Base-by-base conservation (phyloP, 2,113 vertebrate genomes). In the Hirundichthys speculiger region DNA sequence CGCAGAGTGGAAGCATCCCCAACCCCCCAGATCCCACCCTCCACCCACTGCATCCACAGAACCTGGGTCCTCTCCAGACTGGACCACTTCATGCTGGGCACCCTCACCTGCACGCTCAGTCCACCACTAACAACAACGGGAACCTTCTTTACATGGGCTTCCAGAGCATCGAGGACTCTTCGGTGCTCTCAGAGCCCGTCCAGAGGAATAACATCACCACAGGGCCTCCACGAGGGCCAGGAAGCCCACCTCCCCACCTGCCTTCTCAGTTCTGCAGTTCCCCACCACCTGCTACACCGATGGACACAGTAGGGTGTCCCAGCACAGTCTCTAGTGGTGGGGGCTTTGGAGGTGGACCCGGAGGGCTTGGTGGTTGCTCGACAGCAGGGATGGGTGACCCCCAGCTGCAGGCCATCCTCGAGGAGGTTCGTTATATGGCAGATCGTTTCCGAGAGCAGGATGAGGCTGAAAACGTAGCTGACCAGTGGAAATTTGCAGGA, bases 241-340 rank as follows among this genome's bases (percentile, higher is more conserved):
- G 95, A 30, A 94, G 96, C 2, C 96, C 97, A 0, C 95, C 95
- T 14, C 94, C 95, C 0, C 96, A 97, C 81, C 93, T 92, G 42
- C 87, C 89, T 0, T 77, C 91, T 2, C 91, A 93, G 78, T 92
- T 92, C 75, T 91, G 90, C 83, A 86, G 84, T 66, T 90, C 91
- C 8, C 88, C 90, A 0, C 91, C 89, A 0, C 90, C 85, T 10
- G 85, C 91, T 2, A 76, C 66, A 0, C 74, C 83, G 2, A 45
- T 86, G 83, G 93, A 94, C 9, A 90, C 81, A 9, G 54, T 85
- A 1, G 90, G 90, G 15, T 92, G 93, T 55, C 86, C 91, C 58
- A 91, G 92, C 82, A 91, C 85, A 0, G 83, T 92, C 21, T 93
- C 92, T 27, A 90, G 91, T 79, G 0, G 95, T 68, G 96, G 94